A percentile compares a stretch with the other conserved stretches of the same genome.
Conservation (phyloP, 2,888 invertebrate species). For the Tolmerus cingulatus region DNA sequence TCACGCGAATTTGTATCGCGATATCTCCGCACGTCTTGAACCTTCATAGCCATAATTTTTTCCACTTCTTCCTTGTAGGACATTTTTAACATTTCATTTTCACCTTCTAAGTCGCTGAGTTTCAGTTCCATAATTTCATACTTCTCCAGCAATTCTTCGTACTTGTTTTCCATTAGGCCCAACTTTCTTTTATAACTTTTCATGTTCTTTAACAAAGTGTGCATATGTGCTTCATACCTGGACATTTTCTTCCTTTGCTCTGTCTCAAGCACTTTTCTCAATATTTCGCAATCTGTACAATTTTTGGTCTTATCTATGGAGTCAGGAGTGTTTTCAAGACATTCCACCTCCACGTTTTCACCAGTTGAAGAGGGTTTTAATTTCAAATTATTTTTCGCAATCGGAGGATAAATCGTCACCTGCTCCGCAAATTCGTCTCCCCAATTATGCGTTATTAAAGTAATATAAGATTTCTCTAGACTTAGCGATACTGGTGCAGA, state of each 20-base stretch:
- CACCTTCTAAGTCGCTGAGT: constrained; percentile 48
- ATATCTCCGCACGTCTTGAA: neutral
- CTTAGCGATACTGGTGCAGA: neutral
- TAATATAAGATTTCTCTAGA: neutral
- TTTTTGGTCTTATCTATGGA: neutral
- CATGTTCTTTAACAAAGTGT: constrained; percentile 52
- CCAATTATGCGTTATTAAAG: neutral
- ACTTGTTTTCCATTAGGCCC: constrained; percentile 51
- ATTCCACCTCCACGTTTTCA: neutral
- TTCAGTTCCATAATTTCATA: constrained; percentile 52
- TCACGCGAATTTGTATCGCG: neutral
- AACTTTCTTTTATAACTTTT: constrained; percentile 53
- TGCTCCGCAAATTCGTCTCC: neutral
- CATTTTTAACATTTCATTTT: neutral
- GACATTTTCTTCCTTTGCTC: constrained; percentile 54
- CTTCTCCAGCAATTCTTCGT: constrained; percentile 47
- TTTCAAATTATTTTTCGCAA: neutral
- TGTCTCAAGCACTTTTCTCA: constrained; percentile 54
- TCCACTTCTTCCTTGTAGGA: neutral
- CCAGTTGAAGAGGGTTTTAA: neutral
- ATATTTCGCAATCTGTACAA: constrained; percentile 49
- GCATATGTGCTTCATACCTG: constrained; percentile 55
- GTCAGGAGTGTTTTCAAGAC: constrained; percentile 27
- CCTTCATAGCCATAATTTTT: neutral
- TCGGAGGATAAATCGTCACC: neutral